Percentiles rank a stretch among this genome's conserved stretches.
These are phyloP conservation scores for Ganaspis sp. DNA, from an alignment of 1,140 invertebrate genomes.

Conservation along the genomic window DNA sequence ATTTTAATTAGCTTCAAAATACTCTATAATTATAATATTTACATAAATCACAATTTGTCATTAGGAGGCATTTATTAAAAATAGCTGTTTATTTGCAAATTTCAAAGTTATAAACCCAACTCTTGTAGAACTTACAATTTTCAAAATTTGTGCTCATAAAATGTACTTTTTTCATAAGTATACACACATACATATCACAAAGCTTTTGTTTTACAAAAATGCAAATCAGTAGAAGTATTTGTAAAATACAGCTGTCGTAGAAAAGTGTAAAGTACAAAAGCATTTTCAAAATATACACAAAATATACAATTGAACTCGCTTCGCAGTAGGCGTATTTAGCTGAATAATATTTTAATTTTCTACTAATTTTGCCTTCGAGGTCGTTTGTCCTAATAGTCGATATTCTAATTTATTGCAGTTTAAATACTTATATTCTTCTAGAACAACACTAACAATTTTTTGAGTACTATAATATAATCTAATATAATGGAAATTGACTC, in stretches of 20 bases:
- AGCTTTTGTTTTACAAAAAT: constrained; percentile 12
- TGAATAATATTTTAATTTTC: background rate
- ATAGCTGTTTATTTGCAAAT: background rate
- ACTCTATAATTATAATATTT: background rate
- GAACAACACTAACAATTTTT: background rate
- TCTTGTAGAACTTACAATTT: background rate
- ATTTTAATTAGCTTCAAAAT: background rate
- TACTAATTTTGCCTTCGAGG: background rate
- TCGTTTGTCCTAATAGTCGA: background rate
- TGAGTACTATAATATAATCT: no score
- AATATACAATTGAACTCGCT: background rate
- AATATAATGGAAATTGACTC: no score
- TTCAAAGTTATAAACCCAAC: background rate
- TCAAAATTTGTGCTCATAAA: background rate
- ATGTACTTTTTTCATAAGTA: background rate
- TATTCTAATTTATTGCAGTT: background rate
- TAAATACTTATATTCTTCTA: background rate
- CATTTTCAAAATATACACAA: background rate
- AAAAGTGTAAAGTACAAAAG: constrained; percentile 5
- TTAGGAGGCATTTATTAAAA: background rate
- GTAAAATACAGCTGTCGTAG: background rate
- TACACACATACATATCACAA: no score
- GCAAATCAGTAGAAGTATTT: constrained; percentile 1
- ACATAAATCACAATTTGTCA: background rate
- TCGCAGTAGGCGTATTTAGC: background rate